phyloP scores from a whole-genome alignment of 1,140 invertebrate genomes.

The Zaprionus vittiger region DNA sequence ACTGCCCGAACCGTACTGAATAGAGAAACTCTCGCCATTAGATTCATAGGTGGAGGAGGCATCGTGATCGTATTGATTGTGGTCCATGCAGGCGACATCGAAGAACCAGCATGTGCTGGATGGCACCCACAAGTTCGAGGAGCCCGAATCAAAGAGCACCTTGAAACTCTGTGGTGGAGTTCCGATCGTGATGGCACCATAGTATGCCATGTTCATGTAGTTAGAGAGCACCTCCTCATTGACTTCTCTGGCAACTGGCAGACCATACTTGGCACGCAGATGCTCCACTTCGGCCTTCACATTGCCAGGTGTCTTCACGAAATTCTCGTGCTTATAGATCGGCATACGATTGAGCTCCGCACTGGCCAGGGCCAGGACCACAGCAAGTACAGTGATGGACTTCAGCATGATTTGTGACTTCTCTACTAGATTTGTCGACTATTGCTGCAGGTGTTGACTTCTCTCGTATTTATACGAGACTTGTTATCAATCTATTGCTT shows the following conservation, averaged over 20 bases:
- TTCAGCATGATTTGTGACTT: conserved; percentile 60
- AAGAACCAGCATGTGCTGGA: conserved; percentile 94
- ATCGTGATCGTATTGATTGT: conserved; percentile 93
- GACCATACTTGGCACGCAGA: conserved; percentile 57
- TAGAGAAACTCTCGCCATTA: conserved; percentile 96
- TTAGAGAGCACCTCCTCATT: conserved; percentile 93
- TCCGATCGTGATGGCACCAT: conserved; percentile 96
- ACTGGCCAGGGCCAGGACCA: conserved; percentile 64
- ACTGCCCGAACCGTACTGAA: conserved; percentile 97
- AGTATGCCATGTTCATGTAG: conserved; percentile 98
- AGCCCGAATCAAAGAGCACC: conserved; percentile 99
- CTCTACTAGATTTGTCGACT: conserved; percentile 62
- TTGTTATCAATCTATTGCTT: conserved; percentile 11
- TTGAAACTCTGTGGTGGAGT: conserved; percentile 96
- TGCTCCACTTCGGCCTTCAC: conserved; percentile 62
- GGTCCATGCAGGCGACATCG: conserved; percentile 94
- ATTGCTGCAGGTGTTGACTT: conserved; percentile 15
- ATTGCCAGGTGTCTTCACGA: conserved; percentile 68
- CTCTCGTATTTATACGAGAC: conserved; percentile 60
- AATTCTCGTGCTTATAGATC: conserved; percentile 65
- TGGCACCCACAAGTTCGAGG: conserved; percentile 99
- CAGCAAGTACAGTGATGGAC: conserved; percentile 38
- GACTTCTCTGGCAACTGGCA: conserved; percentile 37
- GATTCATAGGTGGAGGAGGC: conserved; percentile 92
- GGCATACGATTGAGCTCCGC: conserved; percentile 68